phyloP scores from a whole-genome alignment of 2,888 invertebrate species.

The Erebia ligea region DNA sequence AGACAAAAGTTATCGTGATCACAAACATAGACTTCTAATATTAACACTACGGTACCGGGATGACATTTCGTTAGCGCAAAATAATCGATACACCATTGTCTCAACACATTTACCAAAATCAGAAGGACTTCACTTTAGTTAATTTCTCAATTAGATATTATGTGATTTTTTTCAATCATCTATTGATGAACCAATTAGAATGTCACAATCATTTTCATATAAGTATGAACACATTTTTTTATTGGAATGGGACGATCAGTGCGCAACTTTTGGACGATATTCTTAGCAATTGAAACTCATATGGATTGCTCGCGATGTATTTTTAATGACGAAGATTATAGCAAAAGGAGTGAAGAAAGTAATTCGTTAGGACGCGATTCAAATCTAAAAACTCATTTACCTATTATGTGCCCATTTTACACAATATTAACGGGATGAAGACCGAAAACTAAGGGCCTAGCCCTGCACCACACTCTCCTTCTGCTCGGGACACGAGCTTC shows the following conservation, averaged over 20 bases:
- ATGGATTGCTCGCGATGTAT: conserved; percentile 64
- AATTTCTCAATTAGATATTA: conserved; percentile 44
- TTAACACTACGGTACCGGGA: conserved; percentile 80
- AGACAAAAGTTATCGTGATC: conserved; percentile 79
- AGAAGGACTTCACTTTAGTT: conserved; percentile 53
- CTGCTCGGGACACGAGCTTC: conserved; percentile 81
- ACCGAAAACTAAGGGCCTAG: conserved; percentile 79
- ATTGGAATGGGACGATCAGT: conserved; percentile 69
- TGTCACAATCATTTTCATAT: conserved; percentile 42
- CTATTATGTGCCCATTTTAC: conserved; percentile 83
- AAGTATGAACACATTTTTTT: conserved; percentile 59
- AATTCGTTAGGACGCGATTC: conserved; percentile 35
- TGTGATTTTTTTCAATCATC: conserved; percentile 15
- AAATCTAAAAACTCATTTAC: conserved; percentile 67
- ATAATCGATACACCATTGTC: conserved; percentile 84
- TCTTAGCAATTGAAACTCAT: conserved; percentile 73
- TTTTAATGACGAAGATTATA: conserved; percentile 57
- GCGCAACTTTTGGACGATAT: conserved; percentile 76
- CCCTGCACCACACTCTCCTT: conserved; percentile 79
- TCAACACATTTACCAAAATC: conserved; percentile 77
- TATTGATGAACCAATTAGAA: conserved; percentile 24
- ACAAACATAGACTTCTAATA: conserved; percentile 82
- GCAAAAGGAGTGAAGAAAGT: conserved; percentile 32
- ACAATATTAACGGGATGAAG: conserved; percentile 73
- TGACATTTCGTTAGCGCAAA: conserved; percentile 83